These are phyloP conservation scores for Galemys pyrenaicus DNA, from an alignment of 2,113 vertebrate genomes.

Conservation along the genomic window DNA sequence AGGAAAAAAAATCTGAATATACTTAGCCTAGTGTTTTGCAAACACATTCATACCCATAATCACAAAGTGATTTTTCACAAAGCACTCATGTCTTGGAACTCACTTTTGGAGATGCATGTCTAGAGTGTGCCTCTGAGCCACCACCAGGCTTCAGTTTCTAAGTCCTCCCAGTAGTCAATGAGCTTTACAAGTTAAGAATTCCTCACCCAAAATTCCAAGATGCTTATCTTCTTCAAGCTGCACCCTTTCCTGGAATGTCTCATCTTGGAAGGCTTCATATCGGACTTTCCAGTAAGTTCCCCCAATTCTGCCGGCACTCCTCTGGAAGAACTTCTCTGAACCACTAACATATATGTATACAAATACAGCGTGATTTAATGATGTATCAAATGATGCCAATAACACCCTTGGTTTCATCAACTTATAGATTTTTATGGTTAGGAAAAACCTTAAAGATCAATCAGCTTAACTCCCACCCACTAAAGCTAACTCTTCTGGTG, in stretches of 20 bases:
- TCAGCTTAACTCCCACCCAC: not conserved
- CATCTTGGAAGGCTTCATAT: constrained; percentile 86
- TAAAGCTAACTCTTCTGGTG: not conserved
- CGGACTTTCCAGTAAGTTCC: constrained; percentile 88
- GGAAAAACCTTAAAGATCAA: constrained; percentile 21
- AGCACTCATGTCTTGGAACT: not conserved
- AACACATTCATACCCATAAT: not conserved
- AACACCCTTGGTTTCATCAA: not conserved
- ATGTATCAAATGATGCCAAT: not conserved
- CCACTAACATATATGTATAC: constrained; percentile 72
- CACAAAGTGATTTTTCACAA: not conserved
- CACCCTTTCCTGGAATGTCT: constrained; percentile 83
- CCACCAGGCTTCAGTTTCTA: not conserved
- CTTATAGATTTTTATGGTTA: not conserved
- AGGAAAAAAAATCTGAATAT: not conserved
- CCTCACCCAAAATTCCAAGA: constrained; percentile 87
- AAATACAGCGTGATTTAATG: constrained; percentile 4
- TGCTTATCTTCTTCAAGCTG: constrained; percentile 81
- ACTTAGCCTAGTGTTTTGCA: constrained; percentile 18
- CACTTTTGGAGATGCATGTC: not conserved
- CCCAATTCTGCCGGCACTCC: constrained; percentile 75
- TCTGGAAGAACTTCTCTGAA: constrained; percentile 84
- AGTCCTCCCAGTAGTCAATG: not conserved
- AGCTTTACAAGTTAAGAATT: constrained; percentile 36
- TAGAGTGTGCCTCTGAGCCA: accelerated